phyloP scores from a whole-genome alignment of 1,140 invertebrate genomes.

The Conopomorpha cramerella region DNA sequence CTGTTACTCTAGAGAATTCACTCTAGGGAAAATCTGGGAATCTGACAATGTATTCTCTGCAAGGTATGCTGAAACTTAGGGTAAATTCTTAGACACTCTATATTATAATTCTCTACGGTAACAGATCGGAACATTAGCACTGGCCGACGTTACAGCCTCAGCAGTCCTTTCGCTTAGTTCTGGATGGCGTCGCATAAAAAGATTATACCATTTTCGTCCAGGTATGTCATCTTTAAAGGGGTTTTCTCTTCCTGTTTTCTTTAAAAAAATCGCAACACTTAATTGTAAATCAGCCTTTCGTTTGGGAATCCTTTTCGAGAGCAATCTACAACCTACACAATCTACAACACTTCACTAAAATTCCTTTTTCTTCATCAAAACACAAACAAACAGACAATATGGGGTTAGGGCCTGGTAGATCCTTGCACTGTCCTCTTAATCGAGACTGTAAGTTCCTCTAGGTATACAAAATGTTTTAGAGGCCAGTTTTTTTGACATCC shows the following conservation, averaged over 20 bases:
- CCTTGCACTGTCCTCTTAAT: too few relatives aligned
- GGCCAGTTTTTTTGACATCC: neutral
- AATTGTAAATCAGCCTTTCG: constrained; percentile 11
- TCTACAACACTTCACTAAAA: constrained; percentile 8
- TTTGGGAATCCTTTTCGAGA: constrained; percentile 12
- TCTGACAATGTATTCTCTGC: too few relatives aligned
- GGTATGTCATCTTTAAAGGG: constrained; percentile 28
- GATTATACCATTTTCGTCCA: constrained; percentile 25
- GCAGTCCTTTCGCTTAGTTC: constrained; percentile 7
- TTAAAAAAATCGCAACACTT: constrained; percentile 9
- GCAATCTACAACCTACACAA: constrained; percentile 5
- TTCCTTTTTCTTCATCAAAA: constrained; percentile 8
- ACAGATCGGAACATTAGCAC: too few relatives aligned
- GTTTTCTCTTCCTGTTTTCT: too few relatives aligned
- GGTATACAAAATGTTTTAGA: neutral
- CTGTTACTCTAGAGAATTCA: too few relatives aligned
- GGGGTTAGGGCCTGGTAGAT: too few relatives aligned
- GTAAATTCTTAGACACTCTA: too few relatives aligned
- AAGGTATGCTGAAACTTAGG: too few relatives aligned
- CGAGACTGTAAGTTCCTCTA: too few relatives aligned
- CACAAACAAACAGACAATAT: too few relatives aligned
- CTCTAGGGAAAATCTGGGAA: too few relatives aligned
- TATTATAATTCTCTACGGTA: too few relatives aligned
- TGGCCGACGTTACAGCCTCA: constrained; percentile 13
- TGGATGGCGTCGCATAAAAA: constrained; percentile 26